Evolutionary conservation across 2,113 vertebrate species (phyloP), one percentile per base, ranked within the genome.

Genomic region (Tonatia bakeri): DNA sequence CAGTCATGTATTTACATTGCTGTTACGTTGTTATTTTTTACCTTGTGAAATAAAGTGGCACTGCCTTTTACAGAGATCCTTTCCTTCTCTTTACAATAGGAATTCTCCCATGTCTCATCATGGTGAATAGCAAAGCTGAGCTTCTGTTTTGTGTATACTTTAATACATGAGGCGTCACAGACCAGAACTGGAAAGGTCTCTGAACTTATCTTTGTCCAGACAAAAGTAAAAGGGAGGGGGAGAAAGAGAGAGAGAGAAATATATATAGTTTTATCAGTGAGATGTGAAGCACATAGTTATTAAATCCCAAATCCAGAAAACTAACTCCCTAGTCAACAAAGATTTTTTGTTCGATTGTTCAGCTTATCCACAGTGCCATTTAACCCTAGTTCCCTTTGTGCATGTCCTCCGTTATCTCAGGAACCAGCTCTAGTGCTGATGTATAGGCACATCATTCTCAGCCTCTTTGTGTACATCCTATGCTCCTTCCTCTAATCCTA

Each of bases 11-110:
- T 98, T 97, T 96, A 95, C 94, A 83, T 92, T 95, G 96, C 94
- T 96, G 96, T 97, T 96, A 90, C 88, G 86, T 97, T 96, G 97
- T 96, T 98, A 97, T 96, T 97, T 98, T 97, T 97, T 96, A 95
- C 93, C 97, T 96, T 96, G 92, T 96, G 95, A 97, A 92, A 90
- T 75, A 77, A 95, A 95, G 0, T 95, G 91, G 86, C 92, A 83
- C 92, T 95, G 94, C 75, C 93, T 92, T 95, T 96, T 50, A 1
- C 54, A 92, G 98, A 97, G 76, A 20, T 69, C 90, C 52, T 96
- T 87, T 65, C 96, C 96, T 89, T 95, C 56, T 96, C 88, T 94
- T 97, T 97, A 81, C 96, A 94, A 69, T 19, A 95, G 94, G 59
- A 96, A 91, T 92, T 47, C 36, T 92, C 43, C 33, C 26, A 19